Evolutionary conservation across 1,140 invertebrate species (phyloP).

Genomic region (Augochlora pura): DNA sequence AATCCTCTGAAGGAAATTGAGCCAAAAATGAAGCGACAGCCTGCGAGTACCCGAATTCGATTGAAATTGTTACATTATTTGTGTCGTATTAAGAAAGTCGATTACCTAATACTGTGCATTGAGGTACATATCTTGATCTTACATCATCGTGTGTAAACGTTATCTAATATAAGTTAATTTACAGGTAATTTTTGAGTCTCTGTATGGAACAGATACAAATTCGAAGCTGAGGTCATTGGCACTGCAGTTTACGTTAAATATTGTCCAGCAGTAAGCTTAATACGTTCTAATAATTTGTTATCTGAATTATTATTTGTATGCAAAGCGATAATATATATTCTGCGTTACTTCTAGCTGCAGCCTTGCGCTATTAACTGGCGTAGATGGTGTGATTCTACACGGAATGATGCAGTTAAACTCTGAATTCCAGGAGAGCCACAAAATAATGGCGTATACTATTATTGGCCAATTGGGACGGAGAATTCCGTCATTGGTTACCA

Average conservation of each 20-base stretch:
- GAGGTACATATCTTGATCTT: slow-evolving; percentile 81
- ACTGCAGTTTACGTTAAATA: slow-evolving; percentile 90
- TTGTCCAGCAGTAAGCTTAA: slow-evolving; percentile 87
- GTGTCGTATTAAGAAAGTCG: slow-evolving; percentile 88
- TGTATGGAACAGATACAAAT: slow-evolving; percentile 92
- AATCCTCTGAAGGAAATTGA: slow-evolving; percentile 81
- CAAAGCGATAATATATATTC: slow-evolving; percentile 2
- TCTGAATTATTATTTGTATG: not conserved
- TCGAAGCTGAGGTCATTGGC: slow-evolving; percentile 89
- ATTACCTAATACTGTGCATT: slow-evolving; percentile 89
- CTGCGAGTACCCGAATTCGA: slow-evolving; percentile 90
- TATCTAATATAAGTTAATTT: slow-evolving; percentile 51
- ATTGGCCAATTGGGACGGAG: slow-evolving; percentile 87
- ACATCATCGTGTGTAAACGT: slow-evolving; percentile 15
- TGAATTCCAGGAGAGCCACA: slow-evolving; percentile 82
- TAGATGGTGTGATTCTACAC: slow-evolving; percentile 76
- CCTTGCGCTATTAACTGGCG: slow-evolving; percentile 69
- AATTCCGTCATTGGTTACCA: slow-evolving; percentile 85
- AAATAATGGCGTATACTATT: slow-evolving; percentile 88
- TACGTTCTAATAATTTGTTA: not conserved
- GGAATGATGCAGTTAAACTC: slow-evolving; percentile 77
- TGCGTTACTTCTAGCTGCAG: slow-evolving; percentile 67
- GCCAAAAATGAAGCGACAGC: slow-evolving; percentile 84
- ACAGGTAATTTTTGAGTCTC: slow-evolving; percentile 91
- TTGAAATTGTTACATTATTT: slow-evolving; percentile 93